Evolutionary conservation across 2,888 invertebrate genomes (phyloP).

Genomic region (Cheilosia variabilis): DNA sequence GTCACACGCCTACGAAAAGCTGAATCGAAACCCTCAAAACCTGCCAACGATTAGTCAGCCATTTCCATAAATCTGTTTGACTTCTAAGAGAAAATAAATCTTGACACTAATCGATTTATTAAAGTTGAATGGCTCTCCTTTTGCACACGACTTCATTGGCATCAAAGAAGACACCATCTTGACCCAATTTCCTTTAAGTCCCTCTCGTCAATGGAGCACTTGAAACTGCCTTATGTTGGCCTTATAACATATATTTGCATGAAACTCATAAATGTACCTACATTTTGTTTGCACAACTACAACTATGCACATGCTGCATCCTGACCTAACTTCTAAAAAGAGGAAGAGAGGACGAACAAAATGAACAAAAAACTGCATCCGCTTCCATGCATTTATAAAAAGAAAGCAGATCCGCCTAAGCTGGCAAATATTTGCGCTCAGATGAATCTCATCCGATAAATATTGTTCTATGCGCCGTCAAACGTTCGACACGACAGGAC

Average conservation of each 20-base stretch:
- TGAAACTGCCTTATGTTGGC: constrained; percentile 44
- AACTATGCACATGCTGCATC: neutral
- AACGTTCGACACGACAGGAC: constrained; percentile 66
- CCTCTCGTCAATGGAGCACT: constrained; percentile 20
- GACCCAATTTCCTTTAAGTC: constrained; percentile 58
- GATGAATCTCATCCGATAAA: constrained; percentile 72
- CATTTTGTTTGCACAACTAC: constrained; percentile 39
- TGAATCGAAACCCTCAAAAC: no score
- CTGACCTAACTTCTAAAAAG: neutral
- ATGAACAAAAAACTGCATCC: constrained; percentile 40
- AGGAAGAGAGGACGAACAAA: neutral
- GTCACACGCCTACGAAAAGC: no score
- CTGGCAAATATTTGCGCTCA: constrained; percentile 68
- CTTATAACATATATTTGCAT: constrained; percentile 63
- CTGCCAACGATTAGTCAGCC: no score
- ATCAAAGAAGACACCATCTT: constrained; percentile 55
- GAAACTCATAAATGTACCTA: constrained; percentile 54
- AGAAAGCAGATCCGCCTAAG: constrained; percentile 66
- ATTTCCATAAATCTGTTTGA: neutral
- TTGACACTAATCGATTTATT: constrained; percentile 1
- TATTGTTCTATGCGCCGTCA: constrained; percentile 69
- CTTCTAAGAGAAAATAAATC: neutral
- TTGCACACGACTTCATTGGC: constrained; percentile 51
- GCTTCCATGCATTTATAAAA: constrained; percentile 44
- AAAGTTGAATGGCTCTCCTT: constrained; percentile 1